Evolutionary conservation across 2,797 vertebrate species (phyloP).

Genomic region (Lemur catta): DNA sequence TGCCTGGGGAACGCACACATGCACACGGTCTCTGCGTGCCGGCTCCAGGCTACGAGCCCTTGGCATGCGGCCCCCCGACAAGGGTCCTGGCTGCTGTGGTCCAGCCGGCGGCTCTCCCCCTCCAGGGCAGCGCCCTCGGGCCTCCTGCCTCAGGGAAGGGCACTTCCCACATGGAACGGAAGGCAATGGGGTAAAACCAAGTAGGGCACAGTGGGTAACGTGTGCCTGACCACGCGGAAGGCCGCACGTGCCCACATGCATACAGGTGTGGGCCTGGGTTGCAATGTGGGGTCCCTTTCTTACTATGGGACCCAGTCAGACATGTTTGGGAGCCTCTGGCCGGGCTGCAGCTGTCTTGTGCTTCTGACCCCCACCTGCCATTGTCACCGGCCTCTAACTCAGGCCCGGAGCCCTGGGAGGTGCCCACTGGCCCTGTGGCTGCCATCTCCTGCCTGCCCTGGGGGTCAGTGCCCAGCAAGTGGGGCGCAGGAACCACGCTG

Average conservation of each 20-base stretch:
- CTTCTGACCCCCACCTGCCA: neutral
- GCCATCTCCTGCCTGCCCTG: neutral
- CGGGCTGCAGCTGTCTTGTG: too few species aligned
- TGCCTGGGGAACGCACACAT: accelerated
- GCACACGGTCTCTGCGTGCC: neutral
- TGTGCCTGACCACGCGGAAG: too few species aligned
- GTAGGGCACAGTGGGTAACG: accelerated
- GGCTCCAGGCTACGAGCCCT: neutral
- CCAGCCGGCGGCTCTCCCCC: neutral
- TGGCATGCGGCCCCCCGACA: neutral
- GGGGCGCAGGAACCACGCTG: accelerated
- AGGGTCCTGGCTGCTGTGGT: too few species aligned
- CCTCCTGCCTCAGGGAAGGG: too few species aligned
- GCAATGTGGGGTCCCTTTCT: accelerated
- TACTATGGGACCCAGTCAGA: neutral
- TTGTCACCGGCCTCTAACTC: accelerated
- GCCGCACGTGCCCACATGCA: too few species aligned
- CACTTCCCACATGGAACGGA: accelerated
- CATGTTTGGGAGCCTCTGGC: neutral
- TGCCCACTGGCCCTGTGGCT: neutral
- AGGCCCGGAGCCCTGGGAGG: neutral
- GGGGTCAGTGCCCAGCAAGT: accelerated
- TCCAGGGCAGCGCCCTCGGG: neutral
- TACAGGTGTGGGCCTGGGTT: neutral
- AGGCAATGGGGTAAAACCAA: accelerated